phyloP scores from a whole-genome alignment of 2,113 vertebrate species.

The Gymnobelideus leadbeateri region DNA sequence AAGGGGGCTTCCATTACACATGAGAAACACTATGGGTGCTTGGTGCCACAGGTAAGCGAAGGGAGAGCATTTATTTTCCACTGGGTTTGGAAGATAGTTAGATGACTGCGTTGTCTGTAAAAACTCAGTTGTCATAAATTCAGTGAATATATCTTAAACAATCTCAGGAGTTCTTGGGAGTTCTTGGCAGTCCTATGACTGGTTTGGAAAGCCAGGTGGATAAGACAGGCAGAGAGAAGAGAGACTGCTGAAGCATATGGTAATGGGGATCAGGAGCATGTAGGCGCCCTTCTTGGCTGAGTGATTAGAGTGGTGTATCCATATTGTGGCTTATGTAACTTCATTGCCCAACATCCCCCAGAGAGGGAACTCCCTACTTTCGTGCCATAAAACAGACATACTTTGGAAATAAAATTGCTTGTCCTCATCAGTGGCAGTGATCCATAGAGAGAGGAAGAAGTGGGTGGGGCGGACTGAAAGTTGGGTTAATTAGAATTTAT shows the following conservation, averaged over 20 bases:
- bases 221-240: neutral
- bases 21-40: neutral
- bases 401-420: neutral
- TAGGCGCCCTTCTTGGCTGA: neutral
- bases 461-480: neutral
- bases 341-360: neutral
- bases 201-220: neutral
- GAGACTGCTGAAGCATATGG: neutral
- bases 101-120: neutral
- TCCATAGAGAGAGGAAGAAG: neutral
- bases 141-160: neutral
- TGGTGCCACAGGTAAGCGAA: neutral
- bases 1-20: neutral
- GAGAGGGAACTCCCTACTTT: neutral
- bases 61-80: neutral
- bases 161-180: neutral
- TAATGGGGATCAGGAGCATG: neutral
- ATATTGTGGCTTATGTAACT: neutral
- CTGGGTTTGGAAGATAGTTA: neutral
- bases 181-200: neutral
- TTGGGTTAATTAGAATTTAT: neutral
- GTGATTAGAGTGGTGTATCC: neutral
- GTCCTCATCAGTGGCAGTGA: neutral
- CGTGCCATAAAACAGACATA: neutral
- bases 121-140: neutral